Conservation (phyloP, 1,140 invertebrate species). For the Euwallacea similis region DNA sequence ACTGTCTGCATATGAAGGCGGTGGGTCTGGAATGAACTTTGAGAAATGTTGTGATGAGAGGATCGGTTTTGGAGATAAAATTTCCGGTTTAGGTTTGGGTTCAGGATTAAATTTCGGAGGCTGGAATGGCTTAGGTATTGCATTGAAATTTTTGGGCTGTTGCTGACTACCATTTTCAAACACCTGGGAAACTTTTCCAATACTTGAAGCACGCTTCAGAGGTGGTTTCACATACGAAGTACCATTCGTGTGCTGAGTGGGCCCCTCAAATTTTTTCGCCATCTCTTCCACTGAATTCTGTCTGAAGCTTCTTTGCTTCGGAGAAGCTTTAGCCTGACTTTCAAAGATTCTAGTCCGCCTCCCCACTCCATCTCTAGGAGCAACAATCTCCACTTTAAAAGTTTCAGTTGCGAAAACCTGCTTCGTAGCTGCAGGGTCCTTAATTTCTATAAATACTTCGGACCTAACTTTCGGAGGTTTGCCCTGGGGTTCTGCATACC, state of each 20-base stretch:
- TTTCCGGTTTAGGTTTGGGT: slow-evolving; percentile 26
- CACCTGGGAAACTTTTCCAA: slow-evolving; percentile 40
- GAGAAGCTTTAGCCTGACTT: slow-evolving; percentile 1
- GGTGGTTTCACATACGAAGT: not conserved
- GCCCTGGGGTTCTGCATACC: slow-evolving; percentile 2
- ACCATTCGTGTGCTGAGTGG: not conserved
- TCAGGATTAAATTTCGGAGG: slow-evolving; percentile 3
- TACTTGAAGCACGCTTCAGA: slow-evolving; percentile 31
- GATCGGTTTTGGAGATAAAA: slow-evolving; percentile 31
- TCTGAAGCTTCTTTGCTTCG: slow-evolving; percentile 24
- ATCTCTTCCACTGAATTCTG: slow-evolving; percentile 31
- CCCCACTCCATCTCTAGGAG: slow-evolving; percentile 16
- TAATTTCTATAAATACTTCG: slow-evolving; percentile 48
- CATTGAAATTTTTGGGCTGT: slow-evolving; percentile 33
- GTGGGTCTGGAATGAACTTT: slow-evolving; percentile 18
- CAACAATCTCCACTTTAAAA: slow-evolving; percentile 17
- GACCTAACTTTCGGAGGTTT: slow-evolving; percentile 41
- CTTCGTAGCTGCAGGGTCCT: slow-evolving; percentile 7
- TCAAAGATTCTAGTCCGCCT: slow-evolving; percentile 29
- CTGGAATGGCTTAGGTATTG: slow-evolving; percentile 29
- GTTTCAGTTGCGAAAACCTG: slow-evolving; percentile 10
- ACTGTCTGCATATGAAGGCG: slow-evolving; percentile 13
- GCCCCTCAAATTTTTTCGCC: slow-evolving; percentile 31
- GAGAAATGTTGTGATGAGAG: slow-evolving; percentile 17
- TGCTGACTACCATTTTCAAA: slow-evolving; percentile 36